Evolutionary conservation across 1,140 invertebrate genomes (phyloP).

Genomic region (Euwallacea similis): DNA sequence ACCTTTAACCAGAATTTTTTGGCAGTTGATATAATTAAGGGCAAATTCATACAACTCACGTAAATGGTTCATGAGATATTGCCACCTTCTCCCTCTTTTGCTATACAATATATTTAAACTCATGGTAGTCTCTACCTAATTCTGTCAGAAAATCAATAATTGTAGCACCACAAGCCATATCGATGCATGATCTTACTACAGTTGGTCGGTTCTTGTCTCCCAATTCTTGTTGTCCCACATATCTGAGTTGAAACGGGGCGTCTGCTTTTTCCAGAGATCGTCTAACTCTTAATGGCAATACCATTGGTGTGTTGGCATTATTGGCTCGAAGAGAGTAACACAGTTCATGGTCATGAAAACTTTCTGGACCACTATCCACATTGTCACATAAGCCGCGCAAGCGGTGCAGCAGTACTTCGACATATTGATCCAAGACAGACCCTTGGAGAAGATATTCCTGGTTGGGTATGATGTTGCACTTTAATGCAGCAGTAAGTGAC

Average conservation of each 20-base stretch:
- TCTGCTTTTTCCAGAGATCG: slow-evolving; percentile 76
- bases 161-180: slow-evolving; percentile 87
- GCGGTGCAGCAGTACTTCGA: slow-evolving; percentile 89
- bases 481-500: slow-evolving; percentile 73
- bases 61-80: too few species aligned
- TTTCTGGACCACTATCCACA: slow-evolving; percentile 86
- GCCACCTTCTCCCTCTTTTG: too few species aligned
- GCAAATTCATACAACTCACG: not conserved
- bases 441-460: slow-evolving; percentile 91
- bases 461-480: slow-evolving; percentile 84
- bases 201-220: slow-evolving; percentile 88
- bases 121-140: slow-evolving; percentile 54
- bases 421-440: slow-evolving; percentile 87
- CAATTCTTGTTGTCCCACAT: slow-evolving; percentile 87
- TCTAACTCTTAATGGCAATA: slow-evolving; percentile 68
- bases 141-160: slow-evolving; percentile 91
- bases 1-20: too few species aligned
- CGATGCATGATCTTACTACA: slow-evolving; percentile 86
- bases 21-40: not conserved
- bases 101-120: not conserved
- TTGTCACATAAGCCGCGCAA: slow-evolving; percentile 92
- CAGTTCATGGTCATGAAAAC: slow-evolving; percentile 89
- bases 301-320: slow-evolving; percentile 51
- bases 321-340: slow-evolving; percentile 75
- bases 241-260: slow-evolving; percentile 84